These are phyloP conservation scores for Limnothrissa miodon DNA, from an alignment of 2,113 vertebrate genomes.

Conservation along the genomic window DNA sequence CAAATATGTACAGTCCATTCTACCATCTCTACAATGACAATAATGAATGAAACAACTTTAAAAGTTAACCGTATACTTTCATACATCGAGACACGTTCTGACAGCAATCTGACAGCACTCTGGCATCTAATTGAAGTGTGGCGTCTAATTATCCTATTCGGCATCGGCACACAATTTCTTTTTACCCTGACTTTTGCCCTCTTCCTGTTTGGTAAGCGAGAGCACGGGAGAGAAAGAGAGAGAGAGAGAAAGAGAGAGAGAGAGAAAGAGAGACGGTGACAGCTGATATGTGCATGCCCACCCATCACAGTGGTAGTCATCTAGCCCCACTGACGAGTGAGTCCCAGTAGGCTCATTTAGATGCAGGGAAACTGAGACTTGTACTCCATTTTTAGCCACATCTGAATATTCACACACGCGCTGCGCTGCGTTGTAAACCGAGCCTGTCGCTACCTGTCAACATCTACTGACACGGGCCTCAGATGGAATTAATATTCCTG, in stretches of 20 bases:
- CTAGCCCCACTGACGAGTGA: neutral
- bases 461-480: neutral
- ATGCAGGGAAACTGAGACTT: neutral
- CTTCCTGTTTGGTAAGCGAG: constrained; percentile 5
- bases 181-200: neutral
- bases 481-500: neutral
- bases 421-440: neutral
- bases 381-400: neutral
- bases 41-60: neutral
- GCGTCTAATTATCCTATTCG: neutral
- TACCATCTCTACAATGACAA: neutral
- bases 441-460: neutral
- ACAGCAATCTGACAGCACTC: neutral
- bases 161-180: neutral
- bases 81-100: neutral
- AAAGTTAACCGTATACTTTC: neutral
- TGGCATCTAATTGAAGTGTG: neutral
- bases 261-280: neutral
- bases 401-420: neutral
- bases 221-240: no score
- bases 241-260: neutral
- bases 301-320: neutral
- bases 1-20: no score
- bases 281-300: neutral
- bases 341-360: constrained; percentile 13